These are phyloP conservation scores for Meandrusa payeni DNA, from an alignment of 2,888 invertebrate species.

Conservation along the genomic window DNA sequence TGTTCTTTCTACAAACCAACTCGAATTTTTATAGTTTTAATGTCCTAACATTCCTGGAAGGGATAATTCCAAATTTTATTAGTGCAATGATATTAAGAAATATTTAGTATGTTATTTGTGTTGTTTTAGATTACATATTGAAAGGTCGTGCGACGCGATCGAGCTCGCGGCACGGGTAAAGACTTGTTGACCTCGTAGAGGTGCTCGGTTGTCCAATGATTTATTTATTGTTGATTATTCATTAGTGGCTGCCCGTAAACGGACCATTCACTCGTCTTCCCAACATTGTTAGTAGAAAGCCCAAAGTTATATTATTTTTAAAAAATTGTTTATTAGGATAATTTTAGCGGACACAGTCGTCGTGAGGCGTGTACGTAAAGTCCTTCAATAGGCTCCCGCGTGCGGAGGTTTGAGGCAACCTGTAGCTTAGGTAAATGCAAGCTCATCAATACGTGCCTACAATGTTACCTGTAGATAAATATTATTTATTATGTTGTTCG, in stretches of 20 bases:
- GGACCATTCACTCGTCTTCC: constrained; percentile 74
- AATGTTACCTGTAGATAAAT: constrained; percentile 77
- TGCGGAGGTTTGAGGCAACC: constrained; percentile 23
- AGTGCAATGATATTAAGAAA: constrained; percentile 73
- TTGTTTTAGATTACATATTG: constrained; percentile 25
- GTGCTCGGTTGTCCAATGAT: constrained; percentile 13
- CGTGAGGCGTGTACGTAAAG: constrained; percentile 12
- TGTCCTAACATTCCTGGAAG: constrained; percentile 68
- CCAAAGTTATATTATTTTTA: constrained; percentile 71
- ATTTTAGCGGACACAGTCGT: constrained; percentile 33
- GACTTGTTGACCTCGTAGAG: constrained; percentile 6
- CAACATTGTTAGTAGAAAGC: constrained; percentile 59
- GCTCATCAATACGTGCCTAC: constrained; percentile 77
- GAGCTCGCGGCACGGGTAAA: constrained; percentile 31
- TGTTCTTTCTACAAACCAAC: constrained; percentile 37
- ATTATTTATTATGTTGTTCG: constrained; percentile 59
- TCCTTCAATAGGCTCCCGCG: constrained; percentile 24
- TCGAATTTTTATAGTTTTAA: constrained; percentile 70
- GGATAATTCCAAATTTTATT: constrained; percentile 73
- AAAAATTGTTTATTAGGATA: constrained; percentile 64
- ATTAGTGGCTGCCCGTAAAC: constrained; percentile 29
- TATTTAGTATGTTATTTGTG: constrained; percentile 42
- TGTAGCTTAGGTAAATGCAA: constrained; percentile 52
- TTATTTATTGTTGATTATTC: constrained; percentile 25
- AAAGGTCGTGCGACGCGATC: no score